These are phyloP conservation scores for Tetanocera ferruginea DNA, from an alignment of 2,888 invertebrate genomes.

Conservation along the genomic window DNA sequence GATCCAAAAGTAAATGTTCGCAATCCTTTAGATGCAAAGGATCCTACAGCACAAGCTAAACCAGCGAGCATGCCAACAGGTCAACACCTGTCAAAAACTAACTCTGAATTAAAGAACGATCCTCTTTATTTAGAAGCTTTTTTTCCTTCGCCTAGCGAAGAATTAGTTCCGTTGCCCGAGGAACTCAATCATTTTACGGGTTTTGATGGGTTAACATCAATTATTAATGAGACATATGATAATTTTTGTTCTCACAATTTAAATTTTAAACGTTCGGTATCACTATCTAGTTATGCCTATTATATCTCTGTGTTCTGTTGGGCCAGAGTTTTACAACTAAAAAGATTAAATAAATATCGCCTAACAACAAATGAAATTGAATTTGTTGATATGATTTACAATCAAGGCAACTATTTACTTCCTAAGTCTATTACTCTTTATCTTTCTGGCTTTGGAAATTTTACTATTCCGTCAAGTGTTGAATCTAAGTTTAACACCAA, in stretches of 20 bases:
- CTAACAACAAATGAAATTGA: slow-evolving; percentile 34
- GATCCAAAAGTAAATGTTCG: slow-evolving; percentile 22
- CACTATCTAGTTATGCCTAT: slow-evolving; percentile 13
- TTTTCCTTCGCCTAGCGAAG: slow-evolving; percentile 31
- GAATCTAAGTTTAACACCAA: slow-evolving; percentile 37
- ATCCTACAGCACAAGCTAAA: background rate
- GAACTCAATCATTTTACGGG: slow-evolving; percentile 35
- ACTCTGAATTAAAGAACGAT: slow-evolving; percentile 38
- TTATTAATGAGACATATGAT: slow-evolving; percentile 27
- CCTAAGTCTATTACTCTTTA: slow-evolving; percentile 28
- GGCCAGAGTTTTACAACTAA: slow-evolving; percentile 11
- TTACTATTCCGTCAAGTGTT: slow-evolving; percentile 27
- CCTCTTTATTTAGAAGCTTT: slow-evolving; percentile 36
- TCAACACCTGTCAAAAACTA: slow-evolving; percentile 29
- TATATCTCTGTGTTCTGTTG: slow-evolving; percentile 18
- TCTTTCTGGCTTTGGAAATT: slow-evolving; percentile 34
- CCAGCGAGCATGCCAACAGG: slow-evolving; percentile 7
- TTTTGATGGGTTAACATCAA: background rate
- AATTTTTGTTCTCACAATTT: slow-evolving; percentile 16
- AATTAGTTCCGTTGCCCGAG: too few relatives aligned
- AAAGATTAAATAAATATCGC: slow-evolving; percentile 1
- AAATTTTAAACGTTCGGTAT: slow-evolving; percentile 27
- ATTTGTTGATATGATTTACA: slow-evolving; percentile 38
- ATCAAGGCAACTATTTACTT: slow-evolving; percentile 32
- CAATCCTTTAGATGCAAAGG: background rate